Evolutionary conservation across 2,797 vertebrate species (phyloP).

Genomic region (Lemur catta): DNA sequence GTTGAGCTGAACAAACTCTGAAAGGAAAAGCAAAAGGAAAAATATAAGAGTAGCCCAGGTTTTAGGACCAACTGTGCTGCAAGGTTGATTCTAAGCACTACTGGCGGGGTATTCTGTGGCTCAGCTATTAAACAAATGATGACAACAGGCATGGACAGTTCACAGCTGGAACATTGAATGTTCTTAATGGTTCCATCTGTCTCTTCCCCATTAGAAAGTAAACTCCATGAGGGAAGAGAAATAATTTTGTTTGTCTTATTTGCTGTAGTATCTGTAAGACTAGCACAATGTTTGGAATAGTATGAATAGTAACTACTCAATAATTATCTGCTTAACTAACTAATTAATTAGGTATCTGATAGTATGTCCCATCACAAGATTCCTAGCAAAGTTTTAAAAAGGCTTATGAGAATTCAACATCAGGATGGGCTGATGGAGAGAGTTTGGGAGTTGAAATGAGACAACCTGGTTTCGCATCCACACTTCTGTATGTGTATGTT

Average conservation of each 20-base stretch:
- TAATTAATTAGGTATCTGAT: neutral
- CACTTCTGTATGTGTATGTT: neutral
- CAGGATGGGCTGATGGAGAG: rapidly evolving
- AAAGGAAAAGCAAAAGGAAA: neutral
- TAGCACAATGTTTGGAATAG: neutral
- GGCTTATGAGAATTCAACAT: neutral
- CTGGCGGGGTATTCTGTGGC: neutral
- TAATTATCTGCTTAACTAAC: neutral
- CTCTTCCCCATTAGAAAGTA: neutral
- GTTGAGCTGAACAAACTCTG: neutral
- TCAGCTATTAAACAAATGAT: rapidly evolving
- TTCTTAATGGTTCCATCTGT: neutral
- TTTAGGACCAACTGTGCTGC: neutral
- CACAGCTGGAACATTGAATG: rapidly evolving
- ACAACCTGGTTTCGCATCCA: neutral
- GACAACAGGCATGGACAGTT: rapidly evolving
- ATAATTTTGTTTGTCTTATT: neutral
- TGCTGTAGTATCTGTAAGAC: neutral
- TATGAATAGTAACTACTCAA: neutral
- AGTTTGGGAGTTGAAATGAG: neutral
- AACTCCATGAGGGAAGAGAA: neutral
- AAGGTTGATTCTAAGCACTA: neutral
- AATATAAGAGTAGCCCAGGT: neutral
- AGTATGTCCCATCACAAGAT: neutral
- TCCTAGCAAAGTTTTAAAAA: neutral